These are phyloP conservation scores for Odobenus rosmarus DNA, from an alignment of 2,113 vertebrate genomes.

Conservation along the genomic window DNA sequence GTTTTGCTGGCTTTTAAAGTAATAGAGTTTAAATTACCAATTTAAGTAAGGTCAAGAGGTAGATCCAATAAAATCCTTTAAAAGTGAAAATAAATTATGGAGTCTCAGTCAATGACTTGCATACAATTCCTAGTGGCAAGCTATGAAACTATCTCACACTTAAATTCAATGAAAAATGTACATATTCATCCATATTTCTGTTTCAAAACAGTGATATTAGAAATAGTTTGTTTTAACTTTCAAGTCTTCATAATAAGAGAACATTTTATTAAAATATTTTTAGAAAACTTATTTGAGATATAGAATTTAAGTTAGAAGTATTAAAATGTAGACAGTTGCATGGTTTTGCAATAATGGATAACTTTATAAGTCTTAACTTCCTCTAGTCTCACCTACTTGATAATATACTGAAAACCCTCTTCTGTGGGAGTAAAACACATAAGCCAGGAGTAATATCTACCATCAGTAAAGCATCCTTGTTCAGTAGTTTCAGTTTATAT, in stretches of 20 bases:
- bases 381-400: not conserved
- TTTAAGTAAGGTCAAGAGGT: not conserved
- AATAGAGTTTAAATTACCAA: constrained; percentile 16
- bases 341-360: not conserved
- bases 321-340: not conserved
- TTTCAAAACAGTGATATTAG: not conserved
- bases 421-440: not conserved
- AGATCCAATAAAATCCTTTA: constrained; percentile 23
- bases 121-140: not conserved
- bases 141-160: not conserved
- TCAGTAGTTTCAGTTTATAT: not conserved
- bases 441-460: not conserved
- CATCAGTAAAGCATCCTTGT: not conserved
- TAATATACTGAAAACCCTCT: not conserved
- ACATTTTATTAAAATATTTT: not conserved
- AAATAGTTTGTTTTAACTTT: not conserved
- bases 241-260: not conserved
- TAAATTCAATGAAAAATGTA: not conserved
- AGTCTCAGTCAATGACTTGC: not conserved
- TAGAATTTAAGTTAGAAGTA: not conserved
- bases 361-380: not conserved
- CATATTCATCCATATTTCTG: not conserved
- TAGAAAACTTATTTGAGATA: not conserved
- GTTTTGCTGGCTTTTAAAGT: not conserved
- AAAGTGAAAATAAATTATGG: constrained; percentile 38